Conservation (phyloP, 2,888 invertebrate species). For the Xanthia togata region DNA sequence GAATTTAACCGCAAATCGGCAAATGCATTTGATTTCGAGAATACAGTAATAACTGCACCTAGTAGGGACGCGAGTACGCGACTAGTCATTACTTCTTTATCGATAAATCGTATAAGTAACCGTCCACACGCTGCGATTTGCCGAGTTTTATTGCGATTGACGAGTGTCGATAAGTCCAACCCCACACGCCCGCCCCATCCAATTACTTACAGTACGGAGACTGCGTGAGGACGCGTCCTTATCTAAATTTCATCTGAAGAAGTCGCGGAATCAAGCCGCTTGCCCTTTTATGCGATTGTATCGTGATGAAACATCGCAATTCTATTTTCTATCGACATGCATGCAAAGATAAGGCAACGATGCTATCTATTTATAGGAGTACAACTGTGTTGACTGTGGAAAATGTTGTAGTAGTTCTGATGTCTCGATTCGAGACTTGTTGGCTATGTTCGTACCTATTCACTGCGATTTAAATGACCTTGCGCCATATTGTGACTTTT, state of each 20-base stretch:
- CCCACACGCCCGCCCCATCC: slow-evolving; percentile 81
- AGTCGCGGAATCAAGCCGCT: slow-evolving; percentile 76
- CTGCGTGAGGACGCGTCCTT: slow-evolving; percentile 77
- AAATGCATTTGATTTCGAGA: slow-evolving; percentile 67
- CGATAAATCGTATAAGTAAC: slow-evolving; percentile 56
- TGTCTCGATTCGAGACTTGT: slow-evolving; percentile 31
- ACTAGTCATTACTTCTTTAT: slow-evolving; percentile 52
- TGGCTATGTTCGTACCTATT: background rate
- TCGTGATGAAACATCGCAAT: slow-evolving; percentile 74
- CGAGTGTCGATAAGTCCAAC: slow-evolving; percentile 81
- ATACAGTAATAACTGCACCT: slow-evolving; percentile 56
- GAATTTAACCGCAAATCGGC: slow-evolving; percentile 50
- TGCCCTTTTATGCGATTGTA: slow-evolving; percentile 68
- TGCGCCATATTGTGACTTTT: too few species aligned
- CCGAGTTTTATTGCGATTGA: slow-evolving; percentile 88
- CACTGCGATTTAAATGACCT: too few species aligned
- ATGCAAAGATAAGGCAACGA: slow-evolving; percentile 74
- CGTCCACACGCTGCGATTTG: slow-evolving; percentile 68
- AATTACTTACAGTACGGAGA: slow-evolving; percentile 85
- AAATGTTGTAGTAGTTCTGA: slow-evolving; percentile 53
- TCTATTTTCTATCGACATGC: slow-evolving; percentile 81
- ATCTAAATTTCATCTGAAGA: slow-evolving; percentile 88
- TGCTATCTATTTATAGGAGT: slow-evolving; percentile 66
- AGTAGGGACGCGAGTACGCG: background rate
- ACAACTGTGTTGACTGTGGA: slow-evolving; percentile 67